These are phyloP conservation scores for Deroplatys truncata DNA, from an alignment of 2,888 invertebrate genomes.

Conservation along the genomic window DNA sequence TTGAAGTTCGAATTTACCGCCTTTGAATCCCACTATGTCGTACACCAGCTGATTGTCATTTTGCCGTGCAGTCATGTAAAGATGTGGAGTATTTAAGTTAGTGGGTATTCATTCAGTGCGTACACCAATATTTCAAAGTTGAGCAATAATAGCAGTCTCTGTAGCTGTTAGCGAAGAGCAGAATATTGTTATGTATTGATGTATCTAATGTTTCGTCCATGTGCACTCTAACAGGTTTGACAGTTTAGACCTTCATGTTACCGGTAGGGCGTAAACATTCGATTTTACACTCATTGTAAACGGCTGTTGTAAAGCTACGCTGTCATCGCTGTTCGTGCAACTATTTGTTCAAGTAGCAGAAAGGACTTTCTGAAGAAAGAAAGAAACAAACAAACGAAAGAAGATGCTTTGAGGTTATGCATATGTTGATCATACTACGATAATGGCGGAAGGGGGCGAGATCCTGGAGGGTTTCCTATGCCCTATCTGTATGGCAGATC, in stretches of 20 bases:
- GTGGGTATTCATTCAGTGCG: not conserved
- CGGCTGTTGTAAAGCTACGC: not conserved
- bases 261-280: not conserved
- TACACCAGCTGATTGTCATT: not conserved
- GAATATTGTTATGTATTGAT: not conserved
- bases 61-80: not conserved
- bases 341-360: not conserved
- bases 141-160: not conserved
- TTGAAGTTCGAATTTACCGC: not conserved
- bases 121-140: not conserved
- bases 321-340: no score
- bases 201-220: not conserved
- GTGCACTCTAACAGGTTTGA: not conserved
- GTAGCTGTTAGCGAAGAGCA: not conserved
- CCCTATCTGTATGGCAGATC: slow-evolving; percentile 89
- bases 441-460: slow-evolving; percentile 49
- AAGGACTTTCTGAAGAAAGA: not conserved
- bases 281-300: not conserved
- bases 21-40: not conserved
- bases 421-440: not conserved
- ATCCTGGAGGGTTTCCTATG: slow-evolving; percentile 92
- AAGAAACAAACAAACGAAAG: not conserved
- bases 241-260: not conserved
- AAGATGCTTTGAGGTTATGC: not conserved
- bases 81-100: not conserved